Evolutionary conservation across 2,888 invertebrate species (phyloP).

Genomic region (Callinectes sapidus): DNA sequence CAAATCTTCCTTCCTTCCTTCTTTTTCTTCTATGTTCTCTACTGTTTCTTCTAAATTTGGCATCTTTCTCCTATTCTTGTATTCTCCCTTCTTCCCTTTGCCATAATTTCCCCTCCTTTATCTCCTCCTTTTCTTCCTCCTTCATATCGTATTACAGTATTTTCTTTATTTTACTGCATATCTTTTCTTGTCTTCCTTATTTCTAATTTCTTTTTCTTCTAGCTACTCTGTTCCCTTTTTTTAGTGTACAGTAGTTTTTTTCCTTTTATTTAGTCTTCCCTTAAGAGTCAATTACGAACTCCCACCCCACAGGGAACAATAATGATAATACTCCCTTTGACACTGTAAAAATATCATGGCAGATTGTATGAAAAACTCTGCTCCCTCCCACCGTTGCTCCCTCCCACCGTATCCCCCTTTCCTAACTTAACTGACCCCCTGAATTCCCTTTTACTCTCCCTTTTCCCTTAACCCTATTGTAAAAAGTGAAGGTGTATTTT

Average conservation of each 20-base stretch:
- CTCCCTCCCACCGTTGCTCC: background rate
- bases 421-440: background rate
- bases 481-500: conserved; percentile 22
- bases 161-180: background rate
- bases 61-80: background rate
- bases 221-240: background rate
- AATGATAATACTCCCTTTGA: background rate
- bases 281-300: background rate
- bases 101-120: no score
- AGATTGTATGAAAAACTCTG: background rate
- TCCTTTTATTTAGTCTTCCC: background rate
- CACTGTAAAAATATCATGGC: background rate
- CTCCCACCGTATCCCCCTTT: background rate
- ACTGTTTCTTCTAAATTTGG: background rate
- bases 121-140: background rate
- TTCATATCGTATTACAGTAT: background rate
- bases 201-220: background rate
- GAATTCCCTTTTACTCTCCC: background rate
- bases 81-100: background rate
- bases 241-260: background rate
- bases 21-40: background rate
- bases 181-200: background rate
- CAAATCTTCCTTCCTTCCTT: background rate
- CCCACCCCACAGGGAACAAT: background rate
- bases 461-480: background rate